Evolutionary conservation across 2,113 vertebrate genomes (phyloP).

Genomic region (Gambusia affinis): DNA sequence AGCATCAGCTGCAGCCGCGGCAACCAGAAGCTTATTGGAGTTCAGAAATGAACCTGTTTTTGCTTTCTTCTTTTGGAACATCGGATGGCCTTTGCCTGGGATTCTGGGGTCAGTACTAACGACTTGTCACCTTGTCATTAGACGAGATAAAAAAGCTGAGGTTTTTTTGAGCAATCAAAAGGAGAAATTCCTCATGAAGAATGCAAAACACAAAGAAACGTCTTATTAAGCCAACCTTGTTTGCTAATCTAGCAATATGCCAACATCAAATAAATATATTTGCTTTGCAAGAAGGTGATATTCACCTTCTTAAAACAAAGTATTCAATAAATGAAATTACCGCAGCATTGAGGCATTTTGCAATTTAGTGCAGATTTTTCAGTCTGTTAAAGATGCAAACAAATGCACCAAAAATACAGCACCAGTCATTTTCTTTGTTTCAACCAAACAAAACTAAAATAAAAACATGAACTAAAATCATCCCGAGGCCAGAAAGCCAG

Average conservation of each 20-base stretch:
- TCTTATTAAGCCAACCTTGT: neutral
- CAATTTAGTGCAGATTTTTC: too few species aligned
- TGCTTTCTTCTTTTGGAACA: neutral
- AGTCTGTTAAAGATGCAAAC: too few species aligned
- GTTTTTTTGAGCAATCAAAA: neutral
- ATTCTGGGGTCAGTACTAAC: neutral
- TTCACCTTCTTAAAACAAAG: too few species aligned
- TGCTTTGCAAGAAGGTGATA: too few species aligned
- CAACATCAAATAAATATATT: too few species aligned
- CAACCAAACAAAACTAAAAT: too few species aligned
- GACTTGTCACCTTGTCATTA: neutral
- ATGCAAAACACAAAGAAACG: neutral
- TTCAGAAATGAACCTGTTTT: conserved; percentile 4
- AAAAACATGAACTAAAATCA: too few species aligned
- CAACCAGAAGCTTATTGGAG: conserved; percentile 3
- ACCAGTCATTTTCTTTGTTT: too few species aligned
- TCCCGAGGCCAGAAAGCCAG: too few species aligned
- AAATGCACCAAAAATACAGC: too few species aligned
- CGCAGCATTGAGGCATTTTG: too few species aligned
- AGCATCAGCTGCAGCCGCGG: neutral
- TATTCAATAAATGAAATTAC: too few species aligned
- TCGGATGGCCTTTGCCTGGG: neutral
- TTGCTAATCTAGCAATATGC: neutral
- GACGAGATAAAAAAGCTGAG: neutral
- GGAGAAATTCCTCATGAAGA: neutral